A percentile compares a stretch with the other conserved stretches of the same genome.
phyloP scores from a whole-genome alignment of 2,797 vertebrate species.

The Argentina silus region DNA sequence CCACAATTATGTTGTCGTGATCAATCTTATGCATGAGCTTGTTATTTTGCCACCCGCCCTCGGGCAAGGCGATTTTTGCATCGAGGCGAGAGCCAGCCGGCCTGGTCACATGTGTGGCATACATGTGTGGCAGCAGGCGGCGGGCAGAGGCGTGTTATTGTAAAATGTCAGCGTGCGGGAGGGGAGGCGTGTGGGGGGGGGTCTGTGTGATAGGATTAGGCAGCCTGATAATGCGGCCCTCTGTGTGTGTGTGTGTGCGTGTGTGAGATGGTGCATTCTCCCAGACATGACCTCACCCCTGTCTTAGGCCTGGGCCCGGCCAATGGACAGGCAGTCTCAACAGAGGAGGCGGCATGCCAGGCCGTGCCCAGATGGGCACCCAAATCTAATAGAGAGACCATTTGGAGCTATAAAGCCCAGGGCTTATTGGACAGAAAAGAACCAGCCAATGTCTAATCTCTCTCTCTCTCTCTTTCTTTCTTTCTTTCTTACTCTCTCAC shows the following conservation, averaged over 20 bases:
- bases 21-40: too few species aligned
- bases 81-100: too few species aligned
- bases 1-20: too few species aligned
- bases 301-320: conserved; percentile 73
- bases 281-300: conserved; percentile 84
- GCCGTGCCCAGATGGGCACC: conserved; percentile 77
- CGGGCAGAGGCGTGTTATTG: background rate
- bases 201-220: conserved; percentile 74
- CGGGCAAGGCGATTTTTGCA: too few species aligned
- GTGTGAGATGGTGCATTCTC: conserved; percentile 74
- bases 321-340: conserved; percentile 22
- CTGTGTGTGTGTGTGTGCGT: conserved; percentile 77
- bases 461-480: conserved; percentile 48
- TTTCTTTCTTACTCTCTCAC: conserved; percentile 61
- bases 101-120: too few species aligned
- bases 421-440: conserved; percentile 68
- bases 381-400: conserved; percentile 83
- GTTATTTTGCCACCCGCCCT: too few species aligned
- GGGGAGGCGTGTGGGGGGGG: conserved; percentile 42
- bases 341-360: conserved; percentile 65
- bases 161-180: conserved; percentile 28
- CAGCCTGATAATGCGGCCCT: conserved; percentile 74
- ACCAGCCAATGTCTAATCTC: conserved; percentile 69
- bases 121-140: too few species aligned
- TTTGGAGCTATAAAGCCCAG: conserved; percentile 76